Conservation (phyloP, 2,797 vertebrate genomes). For the Coilia nasus region DNA sequence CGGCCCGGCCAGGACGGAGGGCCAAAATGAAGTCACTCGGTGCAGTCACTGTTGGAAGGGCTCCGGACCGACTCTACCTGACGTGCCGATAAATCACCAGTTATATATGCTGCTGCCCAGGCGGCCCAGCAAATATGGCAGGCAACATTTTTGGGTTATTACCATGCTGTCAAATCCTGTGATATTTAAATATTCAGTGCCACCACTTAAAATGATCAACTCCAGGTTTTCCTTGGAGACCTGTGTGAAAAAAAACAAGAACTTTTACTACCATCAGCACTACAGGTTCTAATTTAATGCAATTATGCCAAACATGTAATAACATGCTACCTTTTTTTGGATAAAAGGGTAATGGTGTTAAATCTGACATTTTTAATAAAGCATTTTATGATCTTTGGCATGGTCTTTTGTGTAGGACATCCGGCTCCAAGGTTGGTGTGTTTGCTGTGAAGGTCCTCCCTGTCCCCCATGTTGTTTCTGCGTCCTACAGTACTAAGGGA, state of each 20-base stretch:
- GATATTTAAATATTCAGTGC: neutral
- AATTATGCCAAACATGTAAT: neutral
- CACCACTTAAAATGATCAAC: slow-evolving; percentile 11
- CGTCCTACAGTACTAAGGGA: neutral
- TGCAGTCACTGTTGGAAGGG: slow-evolving; percentile 38
- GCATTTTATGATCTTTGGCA: slow-evolving; percentile 5
- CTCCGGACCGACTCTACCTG: slow-evolving; percentile 29
- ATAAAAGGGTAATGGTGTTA: slow-evolving; percentile 15
- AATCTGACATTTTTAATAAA: neutral
- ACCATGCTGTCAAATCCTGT: neutral
- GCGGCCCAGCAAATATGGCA: neutral
- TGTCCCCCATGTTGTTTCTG: neutral
- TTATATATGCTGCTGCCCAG: neutral
- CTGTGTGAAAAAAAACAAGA: neutral
- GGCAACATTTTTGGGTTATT: neutral
- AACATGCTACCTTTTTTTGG: neutral
- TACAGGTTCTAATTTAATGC: slow-evolving; percentile 2
- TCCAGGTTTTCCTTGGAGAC: neutral
- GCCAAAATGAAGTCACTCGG: slow-evolving; percentile 42
- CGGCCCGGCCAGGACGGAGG: slow-evolving; percentile 30
- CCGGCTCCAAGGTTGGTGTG: neutral
- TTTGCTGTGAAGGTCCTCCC: neutral
- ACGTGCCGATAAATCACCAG: neutral
- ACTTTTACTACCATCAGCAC: slow-evolving; percentile 9
- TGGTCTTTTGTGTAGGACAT: neutral